Evolutionary conservation across 2,113 vertebrate species (phyloP).

Genomic region (Oceanodroma tethys): DNA sequence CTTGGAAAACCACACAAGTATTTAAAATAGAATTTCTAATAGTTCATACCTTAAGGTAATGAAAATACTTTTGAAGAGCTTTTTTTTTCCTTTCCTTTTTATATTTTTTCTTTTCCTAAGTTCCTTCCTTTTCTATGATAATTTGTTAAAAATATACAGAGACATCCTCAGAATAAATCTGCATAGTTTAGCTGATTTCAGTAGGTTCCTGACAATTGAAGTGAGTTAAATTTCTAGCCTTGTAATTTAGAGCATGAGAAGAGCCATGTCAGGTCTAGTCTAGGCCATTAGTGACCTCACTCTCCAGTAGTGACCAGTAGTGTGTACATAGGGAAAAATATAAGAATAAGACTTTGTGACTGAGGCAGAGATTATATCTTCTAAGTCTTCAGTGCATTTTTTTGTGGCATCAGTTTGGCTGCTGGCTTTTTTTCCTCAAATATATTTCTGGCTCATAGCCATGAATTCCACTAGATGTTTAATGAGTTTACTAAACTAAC

Average conservation of each 20-base stretch:
- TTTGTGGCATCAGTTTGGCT: not conserved
- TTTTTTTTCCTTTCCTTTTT: not conserved
- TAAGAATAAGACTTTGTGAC: not conserved
- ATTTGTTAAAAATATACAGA: not conserved
- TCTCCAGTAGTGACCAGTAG: not conserved
- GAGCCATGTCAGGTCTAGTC: not conserved
- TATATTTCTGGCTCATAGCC: not conserved
- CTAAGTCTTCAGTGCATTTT: not conserved
- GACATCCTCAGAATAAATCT: not conserved
- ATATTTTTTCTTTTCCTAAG: not conserved
- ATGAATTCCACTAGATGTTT: not conserved
- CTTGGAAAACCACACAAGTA: not conserved
- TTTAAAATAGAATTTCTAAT: not conserved
- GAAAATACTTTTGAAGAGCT: not conserved
- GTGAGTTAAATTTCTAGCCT: not conserved
- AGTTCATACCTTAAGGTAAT: not conserved
- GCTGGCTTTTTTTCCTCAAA: not conserved
- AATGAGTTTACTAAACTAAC: not conserved
- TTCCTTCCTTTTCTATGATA: not conserved
- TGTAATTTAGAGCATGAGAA: not conserved
- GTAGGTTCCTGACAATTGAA: not conserved
- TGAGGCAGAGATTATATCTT: not conserved
- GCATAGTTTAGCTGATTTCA: not conserved
- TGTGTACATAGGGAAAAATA: not conserved
- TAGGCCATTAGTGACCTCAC: not conserved